These are phyloP conservation scores for Anguilla rostrata DNA, from an alignment of 2,113 vertebrate genomes.

Conservation along the genomic window DNA sequence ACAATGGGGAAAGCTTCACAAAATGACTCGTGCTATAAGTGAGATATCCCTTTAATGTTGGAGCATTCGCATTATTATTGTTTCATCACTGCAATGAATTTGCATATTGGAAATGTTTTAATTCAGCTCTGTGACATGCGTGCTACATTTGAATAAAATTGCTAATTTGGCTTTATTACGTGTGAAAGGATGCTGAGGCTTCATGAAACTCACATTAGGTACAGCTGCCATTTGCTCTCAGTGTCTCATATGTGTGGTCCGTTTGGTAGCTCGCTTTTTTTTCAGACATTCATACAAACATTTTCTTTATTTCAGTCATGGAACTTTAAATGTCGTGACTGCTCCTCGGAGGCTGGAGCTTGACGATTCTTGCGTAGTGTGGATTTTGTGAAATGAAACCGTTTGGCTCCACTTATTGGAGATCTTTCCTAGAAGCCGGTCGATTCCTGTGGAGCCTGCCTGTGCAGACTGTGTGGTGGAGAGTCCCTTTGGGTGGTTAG, in stretches of 20 bases:
- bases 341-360: neutral
- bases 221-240: neutral
- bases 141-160: constrained; percentile 41
- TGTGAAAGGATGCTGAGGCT: neutral
- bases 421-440: neutral
- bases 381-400: no score
- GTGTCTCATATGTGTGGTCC: neutral
- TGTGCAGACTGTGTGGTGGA: neutral
- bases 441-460: neutral
- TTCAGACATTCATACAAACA: no score
- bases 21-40: no score
- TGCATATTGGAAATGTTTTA: constrained; percentile 24
- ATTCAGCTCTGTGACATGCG: constrained; percentile 35
- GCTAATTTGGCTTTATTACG: constrained; percentile 49
- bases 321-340: neutral
- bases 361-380: no score
- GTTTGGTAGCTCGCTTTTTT: no score
- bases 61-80: constrained; percentile 3
- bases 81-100: neutral
- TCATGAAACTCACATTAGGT: neutral
- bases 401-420: neutral
- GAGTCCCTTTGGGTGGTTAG: neutral
- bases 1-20: no score
- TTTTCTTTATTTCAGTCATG: neutral
- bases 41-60: no score